Conservation (phyloP, 2,888 invertebrate genomes). For the Campopleginae sp. region DNA sequence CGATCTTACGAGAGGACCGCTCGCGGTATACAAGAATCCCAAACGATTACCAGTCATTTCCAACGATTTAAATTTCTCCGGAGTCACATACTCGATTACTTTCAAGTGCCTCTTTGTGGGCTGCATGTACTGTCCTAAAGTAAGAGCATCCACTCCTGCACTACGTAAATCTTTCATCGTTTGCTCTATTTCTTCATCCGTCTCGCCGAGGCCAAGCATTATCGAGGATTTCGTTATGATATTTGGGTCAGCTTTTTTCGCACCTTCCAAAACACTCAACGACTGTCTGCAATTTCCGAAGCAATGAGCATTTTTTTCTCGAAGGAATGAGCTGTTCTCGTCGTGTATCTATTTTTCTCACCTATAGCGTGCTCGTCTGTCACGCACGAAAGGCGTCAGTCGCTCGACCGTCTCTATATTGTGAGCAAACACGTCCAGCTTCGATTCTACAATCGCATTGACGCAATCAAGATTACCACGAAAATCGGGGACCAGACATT, state of each 20-base stretch:
- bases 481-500: conserved; percentile 99
- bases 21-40: conserved; percentile 98
- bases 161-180: conserved; percentile 94
- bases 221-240: conserved; percentile 98
- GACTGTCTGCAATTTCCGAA: conserved; percentile 88
- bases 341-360: conserved; percentile 72
- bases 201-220: conserved; percentile 98
- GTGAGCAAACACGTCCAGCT: conserved; percentile 98
- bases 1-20: conserved; percentile 98
- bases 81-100: conserved; percentile 98
- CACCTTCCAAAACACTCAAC: conserved; percentile 91
- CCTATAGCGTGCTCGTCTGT: conserved; percentile 95
- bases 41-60: conserved; percentile 91
- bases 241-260: conserved; percentile 91
- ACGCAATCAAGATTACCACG: conserved; percentile 92
- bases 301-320: not conserved
- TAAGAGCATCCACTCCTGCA: conserved; percentile 96
- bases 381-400: conserved; percentile 96
- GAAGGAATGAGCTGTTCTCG: not conserved
- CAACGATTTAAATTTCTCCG: conserved; percentile 96
- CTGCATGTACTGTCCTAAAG: conserved; percentile 99
- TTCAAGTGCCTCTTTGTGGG: conserved; percentile 98
- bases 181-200: conserved; percentile 93
- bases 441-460: conserved; percentile 90
- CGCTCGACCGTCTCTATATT: conserved; percentile 98